phyloP scores from a whole-genome alignment of 2,113 vertebrate species.

The Mirounga angustirostris region DNA sequence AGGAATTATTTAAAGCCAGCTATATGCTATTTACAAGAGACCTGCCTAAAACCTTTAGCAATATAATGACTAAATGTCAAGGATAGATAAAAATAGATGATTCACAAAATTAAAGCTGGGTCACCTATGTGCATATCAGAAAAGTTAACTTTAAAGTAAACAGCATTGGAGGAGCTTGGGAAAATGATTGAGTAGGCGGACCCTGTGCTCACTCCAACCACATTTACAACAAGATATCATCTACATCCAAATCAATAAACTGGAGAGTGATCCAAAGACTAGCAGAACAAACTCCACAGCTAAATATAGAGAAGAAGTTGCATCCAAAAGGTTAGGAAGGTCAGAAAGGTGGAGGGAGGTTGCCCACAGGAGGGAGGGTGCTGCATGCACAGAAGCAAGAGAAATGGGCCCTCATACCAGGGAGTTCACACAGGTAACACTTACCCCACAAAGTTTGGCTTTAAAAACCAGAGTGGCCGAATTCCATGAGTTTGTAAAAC shows the following conservation, averaged over 20 bases:
- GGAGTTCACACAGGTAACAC: background rate
- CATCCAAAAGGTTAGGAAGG: background rate
- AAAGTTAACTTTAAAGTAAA: background rate
- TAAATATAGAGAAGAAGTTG: background rate
- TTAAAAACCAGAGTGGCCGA: background rate
- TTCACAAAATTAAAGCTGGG: background rate
- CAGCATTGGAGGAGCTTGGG: background rate
- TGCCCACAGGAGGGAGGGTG: background rate
- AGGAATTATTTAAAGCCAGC: background rate
- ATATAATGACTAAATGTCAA: background rate
- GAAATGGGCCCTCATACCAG: background rate
- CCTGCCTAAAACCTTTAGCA: background rate
- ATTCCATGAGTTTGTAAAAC: background rate
- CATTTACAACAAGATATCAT: background rate
- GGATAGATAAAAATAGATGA: background rate
- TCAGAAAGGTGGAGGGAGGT: background rate
- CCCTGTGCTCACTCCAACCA: background rate
- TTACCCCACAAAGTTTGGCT: background rate
- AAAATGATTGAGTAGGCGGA: background rate
- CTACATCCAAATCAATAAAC: background rate
- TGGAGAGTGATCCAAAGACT: background rate
- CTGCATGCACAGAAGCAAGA: background rate
- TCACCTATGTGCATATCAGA: background rate
- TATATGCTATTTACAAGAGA: background rate
- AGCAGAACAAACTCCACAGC: background rate